Base-by-base conservation (phyloP, 64 coral and sea anemone genomes). In the Actinia tenebrosa region DNA sequence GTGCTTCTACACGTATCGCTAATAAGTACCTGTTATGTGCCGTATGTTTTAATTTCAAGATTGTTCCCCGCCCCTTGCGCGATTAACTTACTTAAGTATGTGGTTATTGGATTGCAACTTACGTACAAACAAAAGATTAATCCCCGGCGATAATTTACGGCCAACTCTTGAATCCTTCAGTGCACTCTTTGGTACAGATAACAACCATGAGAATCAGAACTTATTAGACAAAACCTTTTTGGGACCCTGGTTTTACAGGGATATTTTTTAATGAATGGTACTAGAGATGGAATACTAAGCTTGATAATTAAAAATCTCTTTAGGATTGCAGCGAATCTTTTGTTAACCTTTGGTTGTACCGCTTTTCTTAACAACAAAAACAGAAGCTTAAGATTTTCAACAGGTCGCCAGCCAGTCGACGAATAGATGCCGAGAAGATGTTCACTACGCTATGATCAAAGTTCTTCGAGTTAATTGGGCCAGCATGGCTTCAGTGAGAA, bases 361-460 rank as follows among this genome's bases (percentile, higher is more conserved):
- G 79, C 79, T 81, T 81, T 50, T 81, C 45, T 81, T 81, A 81
- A 81, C 43, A 45, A 81, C 79, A 81, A 50, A 81, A 81, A 22
- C 79, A 81, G 79, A 81, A 53, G 79, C 44, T 45, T 45, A 81
- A 52, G 18, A 10, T 45, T 81, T 50, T 50, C 79, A 50, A 19
- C 45, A 20, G 50, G 79, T 52, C 79, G 79, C 79, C 79, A 50
- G 43, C 17, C 18, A 81, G 79, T 81, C 69, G 69, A 75, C 11
- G 69, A 42, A 13, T 42, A 75, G 26, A 27, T 30, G 69, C 69
- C 69, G 69, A 75, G 69, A 42, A 42, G 26, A 75, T 75, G 69
- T 75, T 1, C 25, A 14, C 69, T 42, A 30, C 23, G n/a, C 9
- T 42, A 66, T 13, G 25, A 42, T 75, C 22, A 42, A 75, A 75